Evolutionary conservation across 1,140 invertebrate genomes (phyloP).

Genomic region (Chironomus tepperi): DNA sequence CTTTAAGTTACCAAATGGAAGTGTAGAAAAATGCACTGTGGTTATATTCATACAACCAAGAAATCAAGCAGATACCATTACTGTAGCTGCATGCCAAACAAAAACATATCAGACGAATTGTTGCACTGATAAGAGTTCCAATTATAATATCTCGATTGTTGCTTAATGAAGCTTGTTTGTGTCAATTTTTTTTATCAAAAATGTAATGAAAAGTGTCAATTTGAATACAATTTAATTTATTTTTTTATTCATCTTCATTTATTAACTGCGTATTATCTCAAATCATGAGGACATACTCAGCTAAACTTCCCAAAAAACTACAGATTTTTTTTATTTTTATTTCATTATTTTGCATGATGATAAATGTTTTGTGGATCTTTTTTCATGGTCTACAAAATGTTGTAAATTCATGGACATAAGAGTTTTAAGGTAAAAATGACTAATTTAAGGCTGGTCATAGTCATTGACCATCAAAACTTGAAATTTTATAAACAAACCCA

Average conservation of each 20-base stretch:
- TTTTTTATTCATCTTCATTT: neutral
- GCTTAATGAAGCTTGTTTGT: neutral
- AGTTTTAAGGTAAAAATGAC: too few relatives aligned
- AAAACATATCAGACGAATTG: neutral
- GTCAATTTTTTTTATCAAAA: neutral
- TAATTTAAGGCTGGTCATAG: too few relatives aligned
- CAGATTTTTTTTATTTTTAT: too few relatives aligned
- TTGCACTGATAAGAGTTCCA: neutral
- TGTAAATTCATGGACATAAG: too few relatives aligned
- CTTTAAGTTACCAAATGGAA: neutral
- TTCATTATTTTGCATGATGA: too few relatives aligned
- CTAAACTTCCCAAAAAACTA: neutral
- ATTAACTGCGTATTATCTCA: neutral
- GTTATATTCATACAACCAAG: neutral
- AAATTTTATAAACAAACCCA: too few relatives aligned
- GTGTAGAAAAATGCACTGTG: neutral
- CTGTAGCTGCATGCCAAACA: neutral
- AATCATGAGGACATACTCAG: neutral
- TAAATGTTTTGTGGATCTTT: too few relatives aligned
- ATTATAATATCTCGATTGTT: neutral
- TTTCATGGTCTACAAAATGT: too few relatives aligned
- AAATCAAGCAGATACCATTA: neutral
- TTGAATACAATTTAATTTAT: slow-evolving; percentile 9
- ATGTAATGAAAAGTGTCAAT: neutral
- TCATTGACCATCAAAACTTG: too few relatives aligned